Conservation (phyloP, 2,888 invertebrate genomes). For the Perdita meconis region DNA sequence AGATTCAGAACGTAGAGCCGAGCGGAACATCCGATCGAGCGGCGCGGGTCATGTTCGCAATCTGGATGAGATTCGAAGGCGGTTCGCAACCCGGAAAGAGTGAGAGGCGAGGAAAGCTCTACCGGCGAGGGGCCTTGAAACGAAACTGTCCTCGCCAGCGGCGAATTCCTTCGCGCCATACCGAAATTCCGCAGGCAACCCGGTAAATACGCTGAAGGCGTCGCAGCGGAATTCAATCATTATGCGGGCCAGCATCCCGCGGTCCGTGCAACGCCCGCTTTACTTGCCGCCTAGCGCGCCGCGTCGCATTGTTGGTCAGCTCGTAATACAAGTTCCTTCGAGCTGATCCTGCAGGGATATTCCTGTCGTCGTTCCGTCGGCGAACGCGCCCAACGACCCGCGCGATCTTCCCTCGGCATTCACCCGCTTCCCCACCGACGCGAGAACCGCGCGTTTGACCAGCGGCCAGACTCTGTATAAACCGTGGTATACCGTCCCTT, state of each 20-base stretch:
- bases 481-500: too few relatives aligned
- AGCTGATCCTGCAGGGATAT: conserved; percentile 61
- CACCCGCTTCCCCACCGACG: conserved; percentile 2
- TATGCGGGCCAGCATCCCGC: conserved; percentile 68
- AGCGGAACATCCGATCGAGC: neutral
- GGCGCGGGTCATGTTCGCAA: neutral
- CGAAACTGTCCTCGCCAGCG: conserved; percentile 65
- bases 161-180: conserved; percentile 64
- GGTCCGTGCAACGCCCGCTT: conserved; percentile 51
- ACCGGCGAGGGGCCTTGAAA: conserved; percentile 41
- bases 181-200: conserved; percentile 69
- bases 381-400: conserved; percentile 23
- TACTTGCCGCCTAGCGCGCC: conserved; percentile 53
- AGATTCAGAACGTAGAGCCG: conserved; percentile 32
- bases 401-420: conserved; percentile 42
- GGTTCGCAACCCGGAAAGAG: neutral
- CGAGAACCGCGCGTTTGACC: too few relatives aligned
- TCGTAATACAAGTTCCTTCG: conserved; percentile 54
- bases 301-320: conserved; percentile 70
- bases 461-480: too few relatives aligned
- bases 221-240: conserved; percentile 74
- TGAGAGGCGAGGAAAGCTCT: conserved; percentile 1
- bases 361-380: conserved; percentile 42
- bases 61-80: too few relatives aligned
- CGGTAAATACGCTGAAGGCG: conserved; percentile 74